Evolutionary conservation across 2,797 vertebrate genomes (phyloP).

Genomic region (Muscicapa striata): DNA sequence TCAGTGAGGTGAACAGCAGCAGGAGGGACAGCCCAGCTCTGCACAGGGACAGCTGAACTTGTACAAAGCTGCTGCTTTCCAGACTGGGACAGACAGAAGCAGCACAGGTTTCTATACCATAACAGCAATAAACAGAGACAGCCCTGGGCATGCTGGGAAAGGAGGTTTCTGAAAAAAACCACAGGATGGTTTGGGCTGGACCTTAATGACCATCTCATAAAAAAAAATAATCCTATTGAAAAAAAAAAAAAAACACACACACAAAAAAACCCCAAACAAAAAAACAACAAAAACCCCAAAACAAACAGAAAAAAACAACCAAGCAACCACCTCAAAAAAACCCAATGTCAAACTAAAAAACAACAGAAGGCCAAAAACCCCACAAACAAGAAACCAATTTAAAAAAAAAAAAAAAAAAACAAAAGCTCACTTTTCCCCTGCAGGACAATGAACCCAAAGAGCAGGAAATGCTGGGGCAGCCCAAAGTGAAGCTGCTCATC

Average conservation of each 20-base stretch:
- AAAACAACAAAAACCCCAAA: not conserved
- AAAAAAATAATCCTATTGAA: not conserved
- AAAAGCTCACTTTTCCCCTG: not conserved
- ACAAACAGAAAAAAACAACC: not conserved
- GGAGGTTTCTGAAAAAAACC: not conserved
- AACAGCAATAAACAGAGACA: not conserved
- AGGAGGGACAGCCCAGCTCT: not conserved
- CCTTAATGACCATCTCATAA: not conserved
- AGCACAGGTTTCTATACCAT: not conserved
- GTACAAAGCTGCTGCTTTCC: not conserved
- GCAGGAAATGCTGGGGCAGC: not conserved
- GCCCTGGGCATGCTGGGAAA: not conserved
- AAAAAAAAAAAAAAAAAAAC: too few relatives aligned
- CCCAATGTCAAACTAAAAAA: not conserved
- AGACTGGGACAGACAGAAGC: fast-evolving
- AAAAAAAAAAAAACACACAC: too few relatives aligned
- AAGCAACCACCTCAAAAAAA: not conserved
- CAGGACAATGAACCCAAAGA: not conserved
- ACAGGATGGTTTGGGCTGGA: not conserved
- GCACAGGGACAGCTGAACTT: fast-evolving
- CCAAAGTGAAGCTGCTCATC: not conserved
- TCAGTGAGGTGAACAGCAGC: not conserved
- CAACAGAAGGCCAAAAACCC: not conserved
- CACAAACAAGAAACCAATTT: not conserved
- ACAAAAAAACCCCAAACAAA: not conserved